phyloP scores from a whole-genome alignment of 53 echinoderm and acorn worm species.

The Echinometra lucunter region DNA sequence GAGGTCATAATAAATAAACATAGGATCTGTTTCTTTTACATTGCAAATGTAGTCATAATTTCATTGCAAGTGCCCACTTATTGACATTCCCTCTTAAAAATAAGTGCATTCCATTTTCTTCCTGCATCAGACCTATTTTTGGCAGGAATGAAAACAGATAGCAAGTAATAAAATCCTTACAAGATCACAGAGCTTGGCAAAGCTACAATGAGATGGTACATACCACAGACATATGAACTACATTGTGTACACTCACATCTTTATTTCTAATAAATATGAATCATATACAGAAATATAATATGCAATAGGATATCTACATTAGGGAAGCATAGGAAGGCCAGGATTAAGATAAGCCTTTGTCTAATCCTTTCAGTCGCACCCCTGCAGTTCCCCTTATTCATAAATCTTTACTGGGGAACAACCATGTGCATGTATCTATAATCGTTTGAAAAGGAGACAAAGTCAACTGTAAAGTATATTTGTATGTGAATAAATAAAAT shows the following conservation, averaged over 20 bases:
- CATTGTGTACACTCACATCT: background rate
- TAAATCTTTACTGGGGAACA: background rate
- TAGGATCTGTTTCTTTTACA: no score
- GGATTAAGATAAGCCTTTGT: slow-evolving; percentile 17
- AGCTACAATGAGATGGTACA: background rate
- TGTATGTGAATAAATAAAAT: background rate
- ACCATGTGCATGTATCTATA: background rate
- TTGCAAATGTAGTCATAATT: no score
- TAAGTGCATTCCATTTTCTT: background rate
- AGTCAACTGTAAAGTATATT: background rate
- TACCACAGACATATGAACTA: background rate
- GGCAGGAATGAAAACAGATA: background rate
- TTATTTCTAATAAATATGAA: background rate
- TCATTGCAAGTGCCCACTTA: background rate
- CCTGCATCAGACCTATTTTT: background rate
- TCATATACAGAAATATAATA: background rate
- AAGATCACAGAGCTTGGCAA: background rate
- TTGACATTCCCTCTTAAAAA: background rate
- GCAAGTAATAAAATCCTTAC: background rate
- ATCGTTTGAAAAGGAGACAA: background rate
- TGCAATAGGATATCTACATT: background rate
- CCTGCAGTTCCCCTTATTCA: background rate
- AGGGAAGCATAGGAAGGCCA: background rate
- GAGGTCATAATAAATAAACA: no score
- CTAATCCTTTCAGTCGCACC: background rate